A percentile compares a stretch with the other conserved stretches of the same genome.
phyloP scores from a whole-genome alignment of 2,888 invertebrate species.

The Xanthia togata region DNA sequence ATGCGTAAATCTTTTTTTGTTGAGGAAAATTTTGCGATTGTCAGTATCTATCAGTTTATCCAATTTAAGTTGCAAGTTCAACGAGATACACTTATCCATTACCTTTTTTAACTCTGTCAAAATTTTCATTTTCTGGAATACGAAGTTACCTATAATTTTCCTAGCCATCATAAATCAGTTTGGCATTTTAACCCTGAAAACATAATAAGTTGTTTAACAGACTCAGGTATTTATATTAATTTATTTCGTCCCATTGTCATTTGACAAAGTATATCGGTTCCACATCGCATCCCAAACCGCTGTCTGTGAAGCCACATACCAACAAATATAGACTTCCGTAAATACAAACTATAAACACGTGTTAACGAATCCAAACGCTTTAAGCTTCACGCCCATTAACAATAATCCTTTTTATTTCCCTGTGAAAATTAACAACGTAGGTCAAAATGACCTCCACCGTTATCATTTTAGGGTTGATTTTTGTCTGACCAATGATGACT shows the following conservation, averaged over 20 bases:
- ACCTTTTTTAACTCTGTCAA: too few relatives aligned
- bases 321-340: slow-evolving; percentile 75
- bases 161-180: not conserved
- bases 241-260: not conserved
- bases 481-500: slow-evolving; percentile 48
- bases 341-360: slow-evolving; percentile 80
- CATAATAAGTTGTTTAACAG: not conserved
- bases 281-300: slow-evolving; percentile 13
- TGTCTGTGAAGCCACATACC: slow-evolving; percentile 62
- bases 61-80: not conserved
- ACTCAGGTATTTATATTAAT: not conserved
- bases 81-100: not conserved
- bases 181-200: not conserved
- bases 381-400: slow-evolving; percentile 80
- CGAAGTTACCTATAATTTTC: not conserved
- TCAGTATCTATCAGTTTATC: not conserved
- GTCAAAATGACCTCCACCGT: slow-evolving; percentile 61
- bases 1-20: not conserved
- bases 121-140: not conserved
- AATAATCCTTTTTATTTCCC: slow-evolving; percentile 84
- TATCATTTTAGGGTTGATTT: slow-evolving; percentile 71
- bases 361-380: slow-evolving; percentile 76
- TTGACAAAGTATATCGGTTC: slow-evolving; percentile 22
- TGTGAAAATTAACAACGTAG: slow-evolving; percentile 62
- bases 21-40: not conserved